A percentile compares a stretch with the other conserved stretches of the same genome.
Conservation (phyloP, 1,140 invertebrate genomes). For the Papilio xuthus region DNA sequence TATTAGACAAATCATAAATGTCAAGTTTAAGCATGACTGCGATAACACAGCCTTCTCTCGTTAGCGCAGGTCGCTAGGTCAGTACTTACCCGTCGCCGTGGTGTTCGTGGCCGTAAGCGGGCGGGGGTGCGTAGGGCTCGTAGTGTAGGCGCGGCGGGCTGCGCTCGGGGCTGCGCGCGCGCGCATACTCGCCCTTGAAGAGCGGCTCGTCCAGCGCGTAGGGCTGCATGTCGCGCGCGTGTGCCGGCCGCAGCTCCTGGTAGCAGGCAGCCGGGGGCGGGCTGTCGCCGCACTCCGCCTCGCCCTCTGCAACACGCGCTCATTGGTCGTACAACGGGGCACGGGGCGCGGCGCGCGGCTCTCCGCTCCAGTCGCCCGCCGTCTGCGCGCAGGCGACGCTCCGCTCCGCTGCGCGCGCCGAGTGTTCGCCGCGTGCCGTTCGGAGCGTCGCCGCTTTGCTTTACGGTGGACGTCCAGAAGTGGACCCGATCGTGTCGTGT, state of each 20-base stretch:
- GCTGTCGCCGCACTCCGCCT: conserved; percentile 66
- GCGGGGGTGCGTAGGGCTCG: conserved; percentile 61
- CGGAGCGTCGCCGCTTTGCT: not conserved
- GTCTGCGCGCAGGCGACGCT: conserved; percentile 37
- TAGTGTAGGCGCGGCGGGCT: conserved; percentile 66
- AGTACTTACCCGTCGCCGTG: conserved; percentile 66
- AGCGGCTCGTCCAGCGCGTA: conserved; percentile 71
- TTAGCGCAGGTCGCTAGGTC: not conserved
- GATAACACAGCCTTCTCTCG: not conserved
- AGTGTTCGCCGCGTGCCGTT: not conserved
- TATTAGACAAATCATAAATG: not conserved
- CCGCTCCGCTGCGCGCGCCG: not conserved
- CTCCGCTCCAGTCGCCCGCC: conserved; percentile 40
- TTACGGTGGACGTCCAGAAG: too few relatives aligned
- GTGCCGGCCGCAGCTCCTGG: conserved; percentile 71
- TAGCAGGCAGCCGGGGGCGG: conserved; percentile 66
- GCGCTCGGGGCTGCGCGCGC: conserved; percentile 63
- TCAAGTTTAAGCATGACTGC: too few relatives aligned
- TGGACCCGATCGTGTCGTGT: too few relatives aligned
- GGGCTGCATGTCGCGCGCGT: conserved; percentile 71
- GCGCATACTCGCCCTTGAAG: conserved; percentile 67
- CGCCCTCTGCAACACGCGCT: conserved; percentile 67
- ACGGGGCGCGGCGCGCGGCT: conserved; percentile 38
- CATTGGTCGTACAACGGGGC: conserved; percentile 41
- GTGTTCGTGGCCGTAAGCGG: conserved; percentile 61